Evolutionary conservation across 2,797 vertebrate species (phyloP), one percentile per base, ranked within the genome.

Genomic region (Streptopelia turtur): DNA sequence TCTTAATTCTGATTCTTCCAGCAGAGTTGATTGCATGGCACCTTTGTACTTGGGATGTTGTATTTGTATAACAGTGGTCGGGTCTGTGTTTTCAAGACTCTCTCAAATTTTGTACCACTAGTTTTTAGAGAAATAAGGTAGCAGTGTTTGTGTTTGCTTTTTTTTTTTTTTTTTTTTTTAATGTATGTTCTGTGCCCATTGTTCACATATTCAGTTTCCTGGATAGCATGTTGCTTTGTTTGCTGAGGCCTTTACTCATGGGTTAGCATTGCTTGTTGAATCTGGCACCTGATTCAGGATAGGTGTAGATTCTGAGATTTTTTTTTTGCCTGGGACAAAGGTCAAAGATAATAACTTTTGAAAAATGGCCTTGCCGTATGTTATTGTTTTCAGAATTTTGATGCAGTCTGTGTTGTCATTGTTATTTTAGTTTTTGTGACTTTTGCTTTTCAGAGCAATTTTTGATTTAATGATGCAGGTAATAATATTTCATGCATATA

Each of bases 161-260:
- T 39, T 39, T n/a, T 21, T 25, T 12, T n/a, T 12, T n/a, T 37
- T 47, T 33, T 45, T 11, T 75, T n/a, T 22, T 60, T 8, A 10
- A 2, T 64, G 11, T 53, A 4, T 25, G 13, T 43, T 30, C 28
- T 86, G 0, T 89, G 50, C 47, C 31, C 0, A 0, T 45, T 71
- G 27, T 31, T 43, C 2, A 6, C 11, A 3, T 69, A 16, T 39
- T 68, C 25, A 16, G 5, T 3, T 52, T 60, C 53, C 37, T 31
- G 47, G 20, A 31, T 5, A 47, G 22, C 1, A 0, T 27, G 53
- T 60, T 87, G 35, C 31, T 69, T 63, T 53, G 10, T 53, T 90
- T 76, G 37, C 33, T 81, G 11, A 57, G 82, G 25, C 9, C 35
- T 69, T 69, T 25, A 25, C 69, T 61, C 59, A 2, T 39, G 28